Conservation (phyloP, 2,797 vertebrate species). For the Astyanax mexicanus region DNA sequence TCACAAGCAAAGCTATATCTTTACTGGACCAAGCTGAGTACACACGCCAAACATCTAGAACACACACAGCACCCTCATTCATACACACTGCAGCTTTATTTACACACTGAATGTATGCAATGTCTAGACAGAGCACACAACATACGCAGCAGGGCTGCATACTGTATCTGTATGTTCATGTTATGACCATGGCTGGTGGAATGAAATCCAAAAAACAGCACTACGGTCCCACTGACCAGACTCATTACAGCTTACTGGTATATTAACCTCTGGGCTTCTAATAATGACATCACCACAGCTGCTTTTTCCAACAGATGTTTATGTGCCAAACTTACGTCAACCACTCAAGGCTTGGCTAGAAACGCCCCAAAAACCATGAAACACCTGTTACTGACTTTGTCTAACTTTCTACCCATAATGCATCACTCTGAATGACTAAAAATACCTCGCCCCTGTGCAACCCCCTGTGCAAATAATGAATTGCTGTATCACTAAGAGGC, state of each 20-base stretch:
- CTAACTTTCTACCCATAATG: slow-evolving; percentile 4
- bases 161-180: background rate
- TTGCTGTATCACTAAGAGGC: slow-evolving; percentile 27
- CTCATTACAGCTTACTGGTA: background rate
- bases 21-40: background rate
- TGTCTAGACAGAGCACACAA: slow-evolving; percentile 4
- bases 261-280: background rate
- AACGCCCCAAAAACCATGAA: background rate
- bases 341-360: background rate
- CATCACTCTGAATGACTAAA: slow-evolving; percentile 25
- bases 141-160: slow-evolving; percentile 8
- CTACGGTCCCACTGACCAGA: background rate
- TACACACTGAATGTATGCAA: background rate
- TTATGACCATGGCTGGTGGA: background rate
- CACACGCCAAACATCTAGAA: background rate
- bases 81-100: background rate
- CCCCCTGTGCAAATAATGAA: background rate
- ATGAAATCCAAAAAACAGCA: background rate
- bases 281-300: slow-evolving; percentile 17
- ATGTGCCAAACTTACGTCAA: background rate
- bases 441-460: background rate
- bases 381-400: slow-evolving; percentile 34
- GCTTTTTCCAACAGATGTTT: background rate
- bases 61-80: background rate
- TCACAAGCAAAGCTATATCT: background rate